These are phyloP conservation scores for Branchipolynoe longqiensis DNA, from an alignment of 2,888 invertebrate genomes.

Conservation along the genomic window DNA sequence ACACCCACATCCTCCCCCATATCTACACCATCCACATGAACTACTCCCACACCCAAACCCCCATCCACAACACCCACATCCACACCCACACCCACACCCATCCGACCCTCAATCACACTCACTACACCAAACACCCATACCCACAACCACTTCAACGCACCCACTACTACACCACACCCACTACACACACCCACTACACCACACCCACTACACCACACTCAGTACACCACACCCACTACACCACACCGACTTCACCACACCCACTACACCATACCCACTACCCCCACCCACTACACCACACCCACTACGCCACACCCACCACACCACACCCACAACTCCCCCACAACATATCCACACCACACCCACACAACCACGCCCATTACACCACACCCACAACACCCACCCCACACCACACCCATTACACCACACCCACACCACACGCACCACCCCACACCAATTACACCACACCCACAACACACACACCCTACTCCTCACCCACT, in stretches of 20 bases:
- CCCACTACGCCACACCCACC: not conserved
- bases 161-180: not conserved
- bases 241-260: no score
- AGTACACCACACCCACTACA: no score
- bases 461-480: no score
- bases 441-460: no score
- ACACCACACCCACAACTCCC: not conserved
- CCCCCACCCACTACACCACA: not conserved
- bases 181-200: not conserved
- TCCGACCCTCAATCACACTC: not conserved
- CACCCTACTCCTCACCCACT: no score
- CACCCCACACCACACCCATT: no score
- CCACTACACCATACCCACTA: no score
- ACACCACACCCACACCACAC: no score
- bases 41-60: not conserved
- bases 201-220: not conserved
- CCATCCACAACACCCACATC: not conserved
- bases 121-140: not conserved
- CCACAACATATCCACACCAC: not conserved
- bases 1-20: not conserved
- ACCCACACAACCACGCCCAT: not conserved
- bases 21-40: not conserved
- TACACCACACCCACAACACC: no score
- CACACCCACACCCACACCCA: not conserved
- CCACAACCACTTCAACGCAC: not conserved